A percentile compares a stretch with the other conserved stretches of the same genome.
phyloP scores from a whole-genome alignment of 2,113 vertebrate species.

The Balaenoptera acutorostrata region DNA sequence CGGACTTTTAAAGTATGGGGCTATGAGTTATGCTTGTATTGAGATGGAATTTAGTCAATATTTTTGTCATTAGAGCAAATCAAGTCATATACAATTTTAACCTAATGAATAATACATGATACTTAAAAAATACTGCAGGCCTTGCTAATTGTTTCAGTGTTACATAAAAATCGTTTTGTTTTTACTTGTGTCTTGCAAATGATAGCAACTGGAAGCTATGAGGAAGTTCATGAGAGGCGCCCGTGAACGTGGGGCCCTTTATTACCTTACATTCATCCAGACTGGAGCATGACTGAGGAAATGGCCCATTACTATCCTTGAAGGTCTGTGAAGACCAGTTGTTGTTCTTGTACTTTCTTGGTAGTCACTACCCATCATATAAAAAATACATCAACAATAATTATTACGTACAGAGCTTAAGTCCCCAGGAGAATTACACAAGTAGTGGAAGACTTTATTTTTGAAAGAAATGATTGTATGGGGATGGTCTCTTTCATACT shows the following conservation, averaged over 20 bases:
- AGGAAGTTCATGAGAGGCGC: neutral
- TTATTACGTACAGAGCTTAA: neutral
- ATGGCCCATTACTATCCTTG: neutral
- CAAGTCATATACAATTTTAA: neutral
- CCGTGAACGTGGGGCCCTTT: neutral
- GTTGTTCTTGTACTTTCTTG: neutral
- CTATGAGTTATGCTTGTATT: neutral
- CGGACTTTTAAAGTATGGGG: neutral
- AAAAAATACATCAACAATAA: neutral
- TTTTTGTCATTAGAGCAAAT: neutral
- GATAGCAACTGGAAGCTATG: neutral
- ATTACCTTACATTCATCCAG: neutral
- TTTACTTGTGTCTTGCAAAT: neutral
- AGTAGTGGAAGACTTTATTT: neutral
- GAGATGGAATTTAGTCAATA: neutral
- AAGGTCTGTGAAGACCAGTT: neutral
- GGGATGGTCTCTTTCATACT: neutral
- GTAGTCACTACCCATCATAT: too few relatives aligned
- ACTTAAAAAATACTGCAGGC: neutral
- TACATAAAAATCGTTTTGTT: neutral
- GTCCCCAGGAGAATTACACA: neutral
- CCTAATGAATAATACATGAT: neutral
- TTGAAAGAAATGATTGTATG: neutral
- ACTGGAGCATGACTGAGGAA: neutral
- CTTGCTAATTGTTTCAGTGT: neutral